Conservation (phyloP, 2,797 vertebrate species). For the Onychomys arenicola region DNA sequence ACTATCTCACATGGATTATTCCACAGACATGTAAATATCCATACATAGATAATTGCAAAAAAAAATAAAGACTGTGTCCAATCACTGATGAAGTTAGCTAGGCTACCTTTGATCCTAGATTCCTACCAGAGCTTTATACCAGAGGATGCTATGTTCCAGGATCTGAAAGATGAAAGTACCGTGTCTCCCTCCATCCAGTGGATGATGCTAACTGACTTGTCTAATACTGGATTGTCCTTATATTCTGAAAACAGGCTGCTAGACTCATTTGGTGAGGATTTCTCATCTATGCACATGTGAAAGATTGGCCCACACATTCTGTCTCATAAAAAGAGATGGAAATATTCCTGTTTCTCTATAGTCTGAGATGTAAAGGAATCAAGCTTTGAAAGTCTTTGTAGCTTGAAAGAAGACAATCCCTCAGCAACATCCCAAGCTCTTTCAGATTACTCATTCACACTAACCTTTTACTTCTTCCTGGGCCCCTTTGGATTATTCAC, state of each 20-base stretch:
- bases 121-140: not conserved
- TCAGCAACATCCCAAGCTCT: not conserved
- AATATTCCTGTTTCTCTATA: not conserved
- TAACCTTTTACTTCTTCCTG: not conserved
- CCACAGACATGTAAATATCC: not conserved
- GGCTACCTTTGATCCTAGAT: not conserved
- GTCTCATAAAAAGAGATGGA: not conserved
- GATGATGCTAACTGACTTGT: not conserved
- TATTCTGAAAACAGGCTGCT: not conserved
- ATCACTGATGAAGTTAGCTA: not conserved
- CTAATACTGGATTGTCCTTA: not conserved
- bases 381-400: not conserved
- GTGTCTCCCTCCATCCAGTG: not conserved
- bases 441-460: not conserved
- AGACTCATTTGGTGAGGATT: not conserved
- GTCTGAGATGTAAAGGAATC: not conserved
- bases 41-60: not conserved
- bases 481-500: not conserved
- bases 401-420: not conserved
- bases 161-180: not conserved
- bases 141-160: not conserved
- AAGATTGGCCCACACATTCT: not conserved
- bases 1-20: not conserved
- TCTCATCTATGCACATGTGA: not conserved
- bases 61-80: not conserved